These are phyloP conservation scores for Anguilla japonica DNA, from an alignment of 2,113 vertebrate genomes.

Conservation along the genomic window DNA sequence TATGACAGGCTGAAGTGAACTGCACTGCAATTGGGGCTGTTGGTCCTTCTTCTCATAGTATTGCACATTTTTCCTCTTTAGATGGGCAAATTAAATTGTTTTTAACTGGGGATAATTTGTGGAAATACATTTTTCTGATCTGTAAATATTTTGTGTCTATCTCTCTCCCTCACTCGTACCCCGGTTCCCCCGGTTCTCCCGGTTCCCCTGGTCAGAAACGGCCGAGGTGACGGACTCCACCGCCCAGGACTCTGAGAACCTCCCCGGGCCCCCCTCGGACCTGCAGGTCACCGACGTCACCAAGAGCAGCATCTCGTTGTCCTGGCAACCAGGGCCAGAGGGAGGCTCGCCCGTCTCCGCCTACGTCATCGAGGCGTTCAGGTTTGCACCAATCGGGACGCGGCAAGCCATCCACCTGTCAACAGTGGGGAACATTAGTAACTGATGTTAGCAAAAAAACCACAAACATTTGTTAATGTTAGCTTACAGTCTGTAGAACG, in stretches of 20 bases:
- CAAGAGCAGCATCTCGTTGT: slow-evolving; percentile 92
- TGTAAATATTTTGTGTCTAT: background rate
- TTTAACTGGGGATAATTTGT: too few relatives aligned
- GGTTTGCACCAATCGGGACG: slow-evolving; percentile 60
- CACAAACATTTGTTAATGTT: background rate
- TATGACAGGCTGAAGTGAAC: too few relatives aligned
- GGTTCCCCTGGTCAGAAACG: slow-evolving; percentile 71
- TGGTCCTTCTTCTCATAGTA: too few relatives aligned
- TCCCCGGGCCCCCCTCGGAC: slow-evolving; percentile 89
- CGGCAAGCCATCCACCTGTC: background rate
- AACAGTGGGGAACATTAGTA: background rate
- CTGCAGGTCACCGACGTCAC: slow-evolving; percentile 93
- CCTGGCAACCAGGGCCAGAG: slow-evolving; percentile 86
- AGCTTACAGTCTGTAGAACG: background rate
- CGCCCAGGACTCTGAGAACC: slow-evolving; percentile 80
- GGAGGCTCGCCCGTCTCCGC: slow-evolving; percentile 80
- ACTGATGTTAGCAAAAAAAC: background rate
- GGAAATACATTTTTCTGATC: too few relatives aligned
- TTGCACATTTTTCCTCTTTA: too few relatives aligned
- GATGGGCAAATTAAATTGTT: too few relatives aligned
- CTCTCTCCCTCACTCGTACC: background rate
- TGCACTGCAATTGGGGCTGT: too few relatives aligned
- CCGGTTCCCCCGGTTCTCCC: too few relatives aligned
- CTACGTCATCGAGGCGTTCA: slow-evolving; percentile 95
- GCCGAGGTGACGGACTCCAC: slow-evolving; percentile 80